These are phyloP conservation scores for Labeo rohita DNA, from an alignment of 2,113 vertebrate species.

Conservation along the genomic window DNA sequence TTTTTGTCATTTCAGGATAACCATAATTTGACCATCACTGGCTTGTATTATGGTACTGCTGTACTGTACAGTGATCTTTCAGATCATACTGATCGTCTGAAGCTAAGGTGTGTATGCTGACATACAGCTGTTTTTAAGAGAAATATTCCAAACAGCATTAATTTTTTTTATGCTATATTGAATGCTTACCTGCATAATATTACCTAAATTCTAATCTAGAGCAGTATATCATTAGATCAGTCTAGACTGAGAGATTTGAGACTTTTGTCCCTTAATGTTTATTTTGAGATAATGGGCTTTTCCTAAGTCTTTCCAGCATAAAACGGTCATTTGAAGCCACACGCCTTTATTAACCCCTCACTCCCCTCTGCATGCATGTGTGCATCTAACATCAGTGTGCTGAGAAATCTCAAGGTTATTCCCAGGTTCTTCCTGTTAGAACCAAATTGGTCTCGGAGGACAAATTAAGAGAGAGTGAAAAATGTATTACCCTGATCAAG, in stretches of 20 bases:
- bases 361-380: not conserved
- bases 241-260: constrained; percentile 4
- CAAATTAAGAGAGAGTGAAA: not conserved
- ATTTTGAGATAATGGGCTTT: constrained; percentile 14
- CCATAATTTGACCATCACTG: constrained; percentile 61
- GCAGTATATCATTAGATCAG: not conserved
- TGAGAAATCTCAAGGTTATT: constrained; percentile 25
- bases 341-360: constrained; percentile 4
- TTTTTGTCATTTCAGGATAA: constrained; percentile 60
- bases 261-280: constrained; percentile 12
- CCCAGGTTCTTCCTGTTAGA: not conserved
- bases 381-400: constrained; percentile 23
- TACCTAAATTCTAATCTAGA: not conserved
- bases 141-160: not conserved
- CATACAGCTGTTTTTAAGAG: not conserved
- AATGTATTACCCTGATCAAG: not conserved
- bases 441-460: not conserved
- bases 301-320: not conserved
- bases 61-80: constrained; percentile 53
- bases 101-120: constrained; percentile 64
- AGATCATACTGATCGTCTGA: constrained; percentile 62
- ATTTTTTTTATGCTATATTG: not conserved
- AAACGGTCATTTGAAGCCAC: not conserved
- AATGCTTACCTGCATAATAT: not conserved
- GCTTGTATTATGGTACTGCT: constrained; percentile 63